phyloP scores from a whole-genome alignment of 2,888 invertebrate genomes.

The Aleiodes alternator region DNA sequence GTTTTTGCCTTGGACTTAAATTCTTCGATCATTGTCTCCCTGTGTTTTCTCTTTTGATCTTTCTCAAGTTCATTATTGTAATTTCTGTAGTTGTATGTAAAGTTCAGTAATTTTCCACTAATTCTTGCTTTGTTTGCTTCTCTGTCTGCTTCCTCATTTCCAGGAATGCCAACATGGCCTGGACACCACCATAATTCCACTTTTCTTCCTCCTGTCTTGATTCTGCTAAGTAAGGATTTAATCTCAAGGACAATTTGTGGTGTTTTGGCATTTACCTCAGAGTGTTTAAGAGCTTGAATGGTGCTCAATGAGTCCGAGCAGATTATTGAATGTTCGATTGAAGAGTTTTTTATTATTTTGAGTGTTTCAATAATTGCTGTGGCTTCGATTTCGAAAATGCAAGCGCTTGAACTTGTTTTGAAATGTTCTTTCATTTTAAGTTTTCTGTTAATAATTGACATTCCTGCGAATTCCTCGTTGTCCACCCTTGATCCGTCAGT shows the following conservation, averaged over 20 bases:
- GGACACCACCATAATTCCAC: no score
- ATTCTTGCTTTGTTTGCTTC: no score
- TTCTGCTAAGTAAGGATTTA: background rate
- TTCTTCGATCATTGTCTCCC: no score
- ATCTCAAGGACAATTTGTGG: background rate
- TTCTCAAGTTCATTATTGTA: no score
- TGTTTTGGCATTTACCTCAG: background rate
- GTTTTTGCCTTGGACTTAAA: no score
- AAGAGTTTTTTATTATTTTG: background rate
- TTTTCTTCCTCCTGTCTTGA: no score
- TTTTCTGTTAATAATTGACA: background rate
- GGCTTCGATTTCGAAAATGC: conserved; percentile 6
- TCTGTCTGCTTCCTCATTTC: no score
- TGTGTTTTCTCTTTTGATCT: no score
- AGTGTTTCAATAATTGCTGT: background rate
- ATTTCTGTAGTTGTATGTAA: no score
- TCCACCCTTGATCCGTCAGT: background rate
- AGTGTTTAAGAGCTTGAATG: background rate
- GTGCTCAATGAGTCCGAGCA: background rate
- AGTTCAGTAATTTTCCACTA: no score
- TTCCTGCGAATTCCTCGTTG: background rate
- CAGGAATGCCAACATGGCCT: no score
- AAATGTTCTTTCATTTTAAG: background rate
- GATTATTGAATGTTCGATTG: background rate
- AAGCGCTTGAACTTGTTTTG: background rate